Base-by-base conservation (phyloP, 1,140 invertebrate genomes). In the Eriosoma lanigerum region DNA sequence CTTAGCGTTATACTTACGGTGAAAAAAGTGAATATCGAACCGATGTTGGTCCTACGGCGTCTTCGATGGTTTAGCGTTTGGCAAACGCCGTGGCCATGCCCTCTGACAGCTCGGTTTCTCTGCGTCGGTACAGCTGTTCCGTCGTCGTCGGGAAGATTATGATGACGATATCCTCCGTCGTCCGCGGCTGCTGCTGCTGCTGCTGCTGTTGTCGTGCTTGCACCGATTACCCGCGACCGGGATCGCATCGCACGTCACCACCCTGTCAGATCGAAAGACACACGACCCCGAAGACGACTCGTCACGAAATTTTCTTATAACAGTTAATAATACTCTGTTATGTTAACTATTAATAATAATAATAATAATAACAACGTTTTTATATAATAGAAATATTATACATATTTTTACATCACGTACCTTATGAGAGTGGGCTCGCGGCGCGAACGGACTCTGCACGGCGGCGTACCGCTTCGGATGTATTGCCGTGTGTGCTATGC, bases 231-330 rank as follows among this genome's bases (percentile, higher is more conserved):
- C 75, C 54, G 24, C 75, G 75, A 78, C 44, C 75, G 75, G 75
- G 75, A 78, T 78, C 75, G 75, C 75, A 78, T 78, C 44, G 75
- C 75, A 78, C 75, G 68, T 38, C 75, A 17, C 24, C 38, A n/a
- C 26, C 58, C 58, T n/a, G 19, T 10, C 32, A 8, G n/a, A 19
- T n/a, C 29, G 29, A 60, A 60, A 32, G 24, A 46, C 68, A 52
- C 68, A 46, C 46, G 24, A 29, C 46, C 10, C 4, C 1, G 26
- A 6, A 52, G 46, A 19, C 62, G 32, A 50, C 48, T 15, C 66
- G 66, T n/a, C n/a, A n/a, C 32, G 32, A 4, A 8, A 38, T 38
- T 4, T 38, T 38, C 3, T 38, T 38, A 38, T 38, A 38, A 38
- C 8, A 38, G n/a, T n/a, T n/a, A n/a, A n/a, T n/a, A n/a, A n/a